Percentiles rank a stretch among this genome's conserved stretches.
These are phyloP conservation scores for Caenorhabditis sp. DNA, from an alignment of 2,888 invertebrate species.

Conservation along the genomic window DNA sequence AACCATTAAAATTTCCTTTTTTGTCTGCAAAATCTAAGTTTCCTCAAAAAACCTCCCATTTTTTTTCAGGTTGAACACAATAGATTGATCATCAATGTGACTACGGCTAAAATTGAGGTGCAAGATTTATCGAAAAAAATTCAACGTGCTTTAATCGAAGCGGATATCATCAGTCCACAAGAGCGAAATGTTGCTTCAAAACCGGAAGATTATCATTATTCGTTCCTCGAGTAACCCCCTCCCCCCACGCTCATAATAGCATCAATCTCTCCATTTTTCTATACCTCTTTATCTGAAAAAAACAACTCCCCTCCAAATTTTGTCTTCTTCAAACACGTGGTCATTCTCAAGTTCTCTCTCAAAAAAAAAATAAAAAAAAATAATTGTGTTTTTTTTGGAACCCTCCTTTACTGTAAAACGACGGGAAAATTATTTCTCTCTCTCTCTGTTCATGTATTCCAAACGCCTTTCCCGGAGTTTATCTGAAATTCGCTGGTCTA, in stretches of 20 bases:
- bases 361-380: neutral
- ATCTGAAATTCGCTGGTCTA: neutral
- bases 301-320: neutral
- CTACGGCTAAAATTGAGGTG: slow-evolving; percentile 57
- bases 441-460: neutral
- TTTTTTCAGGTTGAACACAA: slow-evolving; percentile 53
- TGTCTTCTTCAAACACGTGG: slow-evolving; percentile 2
- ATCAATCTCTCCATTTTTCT: neutral
- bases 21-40: too few relatives aligned
- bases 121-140: slow-evolving; percentile 56
- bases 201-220: slow-evolving; percentile 53
- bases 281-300: slow-evolving; percentile 3
- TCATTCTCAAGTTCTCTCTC: slow-evolving; percentile 9
- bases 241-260: neutral
- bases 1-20: too few relatives aligned
- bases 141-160: slow-evolving; percentile 45
- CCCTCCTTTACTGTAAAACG: neutral
- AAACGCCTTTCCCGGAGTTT: slow-evolving; percentile 1
- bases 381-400: neutral
- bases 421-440: neutral
- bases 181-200: slow-evolving; percentile 18
- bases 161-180: slow-evolving; percentile 34
- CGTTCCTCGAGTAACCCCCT: slow-evolving; percentile 44
- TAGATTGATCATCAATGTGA: slow-evolving; percentile 56
- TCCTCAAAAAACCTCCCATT: too few relatives aligned